Conservation (phyloP, 2,797 vertebrate genomes). For the Darevskia nairensis region DNA sequence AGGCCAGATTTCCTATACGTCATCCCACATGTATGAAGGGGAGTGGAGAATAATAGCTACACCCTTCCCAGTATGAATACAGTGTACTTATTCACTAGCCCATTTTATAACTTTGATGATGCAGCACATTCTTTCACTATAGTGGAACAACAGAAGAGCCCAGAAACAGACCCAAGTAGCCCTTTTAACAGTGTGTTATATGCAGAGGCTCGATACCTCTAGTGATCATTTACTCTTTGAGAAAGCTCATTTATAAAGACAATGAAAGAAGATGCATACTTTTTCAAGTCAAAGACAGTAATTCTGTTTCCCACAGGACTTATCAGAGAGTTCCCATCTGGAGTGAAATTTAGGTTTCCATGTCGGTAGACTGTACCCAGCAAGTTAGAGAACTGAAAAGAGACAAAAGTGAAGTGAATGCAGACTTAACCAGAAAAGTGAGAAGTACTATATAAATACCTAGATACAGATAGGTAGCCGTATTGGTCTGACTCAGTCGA, state of each 20-base stretch:
- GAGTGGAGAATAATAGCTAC: not conserved
- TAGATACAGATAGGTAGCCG: too few species aligned
- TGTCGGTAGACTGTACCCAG: constrained; percentile 93
- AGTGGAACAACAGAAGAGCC: not conserved
- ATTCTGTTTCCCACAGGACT: constrained; percentile 95
- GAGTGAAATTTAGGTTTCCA: constrained; percentile 91
- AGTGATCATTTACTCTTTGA: not conserved
- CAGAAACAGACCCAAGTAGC: not conserved
- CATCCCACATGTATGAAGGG: not conserved
- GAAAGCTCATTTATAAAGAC: not conserved
- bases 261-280: constrained; percentile 78
- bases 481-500: too few species aligned
- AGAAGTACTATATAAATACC: not conserved
- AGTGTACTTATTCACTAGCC: too few species aligned
- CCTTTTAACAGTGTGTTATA: not conserved
- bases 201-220: not conserved
- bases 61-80: too few species aligned
- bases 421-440: not conserved
- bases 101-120: not conserved
- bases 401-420: not conserved
- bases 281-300: constrained; percentile 92
- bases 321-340: constrained; percentile 89
- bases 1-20: not conserved
- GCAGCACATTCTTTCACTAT: not conserved
- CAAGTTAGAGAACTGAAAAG: constrained; percentile 90